Conservation (phyloP, 2,797 vertebrate genomes). For the Mycteria americana region DNA sequence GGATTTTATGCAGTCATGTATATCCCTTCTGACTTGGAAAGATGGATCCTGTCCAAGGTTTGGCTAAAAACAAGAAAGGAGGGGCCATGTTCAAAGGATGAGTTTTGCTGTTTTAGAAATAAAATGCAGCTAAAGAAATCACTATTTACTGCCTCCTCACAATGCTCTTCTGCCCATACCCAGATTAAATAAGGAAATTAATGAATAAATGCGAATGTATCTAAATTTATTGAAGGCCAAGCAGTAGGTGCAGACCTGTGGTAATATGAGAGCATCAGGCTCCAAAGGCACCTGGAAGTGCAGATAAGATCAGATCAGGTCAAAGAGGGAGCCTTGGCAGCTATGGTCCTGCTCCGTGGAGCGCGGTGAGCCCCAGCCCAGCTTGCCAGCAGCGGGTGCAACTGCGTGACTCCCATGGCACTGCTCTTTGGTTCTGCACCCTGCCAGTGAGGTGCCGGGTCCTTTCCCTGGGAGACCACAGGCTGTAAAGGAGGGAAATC, state of each 20-base stretch:
- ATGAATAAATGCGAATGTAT: accelerated
- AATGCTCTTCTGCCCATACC: neutral
- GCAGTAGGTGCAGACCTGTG: neutral
- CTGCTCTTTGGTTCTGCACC: neutral
- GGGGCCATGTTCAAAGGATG: neutral
- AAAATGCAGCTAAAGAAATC: neutral
- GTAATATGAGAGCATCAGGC: neutral
- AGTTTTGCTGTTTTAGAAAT: neutral
- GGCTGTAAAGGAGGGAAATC: neutral
- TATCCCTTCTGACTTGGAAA: constrained; percentile 9
- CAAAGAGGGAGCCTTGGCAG: neutral
- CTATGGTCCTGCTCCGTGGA: neutral
- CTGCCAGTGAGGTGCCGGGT: neutral
- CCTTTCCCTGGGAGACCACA: neutral
- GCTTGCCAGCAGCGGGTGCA: neutral
- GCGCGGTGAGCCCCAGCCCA: accelerated
- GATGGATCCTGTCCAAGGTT: constrained; percentile 10
- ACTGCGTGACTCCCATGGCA: accelerated
- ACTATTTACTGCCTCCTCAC: neutral
- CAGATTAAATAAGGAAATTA: neutral
- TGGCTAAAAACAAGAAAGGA: neutral
- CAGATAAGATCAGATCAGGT: neutral
- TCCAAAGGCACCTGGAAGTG: neutral
- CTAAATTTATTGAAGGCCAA: neutral
- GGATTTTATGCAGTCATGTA: constrained; percentile 12